Evolutionary conservation across 1,140 invertebrate species (phyloP), one percentile per base, ranked within the genome.

Genomic region (Philopotamus ludificatus): DNA sequence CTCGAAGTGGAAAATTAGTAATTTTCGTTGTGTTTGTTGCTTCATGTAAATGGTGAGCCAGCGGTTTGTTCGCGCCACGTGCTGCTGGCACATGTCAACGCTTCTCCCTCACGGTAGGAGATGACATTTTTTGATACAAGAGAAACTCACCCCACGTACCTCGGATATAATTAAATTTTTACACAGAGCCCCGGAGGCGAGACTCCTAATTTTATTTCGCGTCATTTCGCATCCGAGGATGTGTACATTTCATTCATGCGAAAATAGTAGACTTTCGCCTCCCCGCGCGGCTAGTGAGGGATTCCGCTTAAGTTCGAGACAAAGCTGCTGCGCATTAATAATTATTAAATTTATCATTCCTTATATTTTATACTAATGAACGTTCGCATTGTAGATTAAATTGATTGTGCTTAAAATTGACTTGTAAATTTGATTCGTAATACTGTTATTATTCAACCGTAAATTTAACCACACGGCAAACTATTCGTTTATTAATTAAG

Each of bases 121-220:
- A 63, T 41, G 26, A 50, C 25, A 51, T 53, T 53, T 65, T 57
- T 65, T 58, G 44, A 21, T 44, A 2, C 20, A 15, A 3, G 28
- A 3, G 28, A 25, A 25, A 23, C 18, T 18, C 22, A 18, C 7
- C 22, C 42, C 57, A n/a, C 44, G 10, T 12, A 15, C 22, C 51
- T 60, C 47, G 44, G 26, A 42, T 51, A 65, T 68, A 68, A 68
- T 68, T 68, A 68, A 65, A 65, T 68, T 68, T 68, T 68, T 68
- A 68, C 53, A 51, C 61, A 22, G 28, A 4, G 26, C 23, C 50
- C 50, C 15, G 21, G 34, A 25, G 57, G 61, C 62, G 54, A 49
- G 45, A n/a, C 55, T 47, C 22, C 62, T 68, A 68, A 68, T 68
- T 68, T 68, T 64, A 68, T 68, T 68, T 64, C 44, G 16, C 66